These are phyloP conservation scores for Vespertilio murinus DNA, from an alignment of 2,797 vertebrate genomes.

Conservation along the genomic window DNA sequence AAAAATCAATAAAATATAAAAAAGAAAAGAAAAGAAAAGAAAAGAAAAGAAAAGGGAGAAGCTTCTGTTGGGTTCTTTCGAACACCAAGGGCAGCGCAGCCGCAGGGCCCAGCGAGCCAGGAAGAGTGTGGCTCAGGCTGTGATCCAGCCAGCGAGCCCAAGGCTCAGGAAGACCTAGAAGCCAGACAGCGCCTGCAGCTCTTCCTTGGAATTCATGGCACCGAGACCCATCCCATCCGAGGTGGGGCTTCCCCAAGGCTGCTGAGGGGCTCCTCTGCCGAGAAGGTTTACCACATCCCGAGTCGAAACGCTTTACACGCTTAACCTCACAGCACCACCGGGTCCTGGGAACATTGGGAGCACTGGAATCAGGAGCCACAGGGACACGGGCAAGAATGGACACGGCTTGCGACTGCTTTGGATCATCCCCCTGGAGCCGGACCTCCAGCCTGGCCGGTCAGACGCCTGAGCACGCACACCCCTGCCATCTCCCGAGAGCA, in stretches of 20 bases:
- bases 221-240: background rate
- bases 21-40: too few relatives aligned
- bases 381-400: background rate
- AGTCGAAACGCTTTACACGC: background rate
- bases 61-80: background rate
- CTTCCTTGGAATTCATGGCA: background rate
- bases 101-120: background rate
- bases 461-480: background rate
- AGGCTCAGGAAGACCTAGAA: background rate
- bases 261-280: background rate
- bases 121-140: background rate
- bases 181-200: background rate
- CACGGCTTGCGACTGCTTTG: conserved; percentile 12
- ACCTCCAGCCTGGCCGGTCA: background rate
- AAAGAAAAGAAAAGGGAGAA: background rate
- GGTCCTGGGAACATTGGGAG: conserved; percentile 24
- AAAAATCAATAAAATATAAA: too few relatives aligned
- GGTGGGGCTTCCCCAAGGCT: too few relatives aligned
- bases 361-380: background rate
- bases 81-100: background rate
- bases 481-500: background rate
- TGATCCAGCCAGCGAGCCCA: background rate
- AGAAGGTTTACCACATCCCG: background rate
- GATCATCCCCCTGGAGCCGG: background rate
- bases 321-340: background rate